Conservation (phyloP, 2,888 invertebrate species). For the Rhabditoides inermis region DNA sequence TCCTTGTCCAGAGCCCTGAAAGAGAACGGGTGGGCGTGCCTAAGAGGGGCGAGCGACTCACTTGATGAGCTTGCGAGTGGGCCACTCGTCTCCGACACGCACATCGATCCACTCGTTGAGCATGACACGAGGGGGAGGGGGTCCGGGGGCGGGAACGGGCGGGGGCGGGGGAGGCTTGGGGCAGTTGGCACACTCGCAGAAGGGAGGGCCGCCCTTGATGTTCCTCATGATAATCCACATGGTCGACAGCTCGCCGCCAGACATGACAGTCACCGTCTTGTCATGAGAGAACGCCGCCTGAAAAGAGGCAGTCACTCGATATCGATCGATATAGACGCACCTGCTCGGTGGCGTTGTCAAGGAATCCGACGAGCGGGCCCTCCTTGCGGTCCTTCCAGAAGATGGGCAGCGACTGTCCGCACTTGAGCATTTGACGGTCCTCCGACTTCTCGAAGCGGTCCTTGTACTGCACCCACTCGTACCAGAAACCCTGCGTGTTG, state of each 20-base stretch:
- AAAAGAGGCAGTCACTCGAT: background rate
- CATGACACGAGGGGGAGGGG: constrained; percentile 24
- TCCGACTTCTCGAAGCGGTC: constrained; percentile 35
- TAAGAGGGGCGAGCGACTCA: too few relatives aligned
- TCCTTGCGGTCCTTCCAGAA: constrained; percentile 32
- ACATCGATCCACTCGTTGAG: constrained; percentile 47
- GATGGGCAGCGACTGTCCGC: constrained; percentile 47
- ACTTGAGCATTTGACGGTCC: constrained; percentile 33
- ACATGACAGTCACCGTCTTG: constrained; percentile 13
- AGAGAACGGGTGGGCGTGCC: too few relatives aligned
- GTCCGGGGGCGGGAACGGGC: constrained; percentile 10
- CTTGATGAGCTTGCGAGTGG: constrained; percentile 19
- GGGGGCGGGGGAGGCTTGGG: constrained; percentile 9
- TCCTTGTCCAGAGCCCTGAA: constrained; percentile 33
- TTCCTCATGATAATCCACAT: constrained; percentile 44
- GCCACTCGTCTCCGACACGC: constrained; percentile 42
- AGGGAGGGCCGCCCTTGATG: constrained; percentile 30
- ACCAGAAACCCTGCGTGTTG: constrained; percentile 39
- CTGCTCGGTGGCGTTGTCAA: constrained; percentile 35
- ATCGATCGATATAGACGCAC: too few relatives aligned
- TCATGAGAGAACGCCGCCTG: too few relatives aligned
- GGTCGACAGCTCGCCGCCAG: constrained; percentile 27
- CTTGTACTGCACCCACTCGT: constrained; percentile 45
- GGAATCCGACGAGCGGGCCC: constrained; percentile 31
- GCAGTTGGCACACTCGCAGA: constrained; percentile 19